Evolutionary conservation across 2,113 vertebrate species (phyloP).

Genomic region (Propithecus coquereli): DNA sequence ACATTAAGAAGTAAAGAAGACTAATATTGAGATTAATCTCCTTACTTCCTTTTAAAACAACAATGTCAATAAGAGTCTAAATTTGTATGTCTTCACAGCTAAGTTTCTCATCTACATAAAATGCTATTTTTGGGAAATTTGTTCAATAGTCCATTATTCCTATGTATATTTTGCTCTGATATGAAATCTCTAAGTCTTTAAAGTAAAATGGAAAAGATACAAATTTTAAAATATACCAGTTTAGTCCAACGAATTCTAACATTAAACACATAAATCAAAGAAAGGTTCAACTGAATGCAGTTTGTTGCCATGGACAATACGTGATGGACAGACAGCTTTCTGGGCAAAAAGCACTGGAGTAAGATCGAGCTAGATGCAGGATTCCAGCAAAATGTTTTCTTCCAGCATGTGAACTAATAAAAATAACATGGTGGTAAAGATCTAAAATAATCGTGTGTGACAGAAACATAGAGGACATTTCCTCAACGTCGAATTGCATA

Average conservation of each 20-base stretch:
- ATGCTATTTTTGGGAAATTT: not conserved
- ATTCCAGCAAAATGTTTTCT: not conserved
- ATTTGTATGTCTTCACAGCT: slow-evolving; percentile 16
- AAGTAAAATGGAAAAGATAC: slow-evolving; percentile 57
- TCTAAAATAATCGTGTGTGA: not conserved
- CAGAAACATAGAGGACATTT: slow-evolving; percentile 21
- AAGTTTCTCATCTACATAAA: slow-evolving; percentile 4
- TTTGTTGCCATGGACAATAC: slow-evolving; percentile 62
- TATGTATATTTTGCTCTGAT: slow-evolving; percentile 34
- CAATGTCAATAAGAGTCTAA: slow-evolving; percentile 37
- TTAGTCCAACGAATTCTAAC: slow-evolving; percentile 35
- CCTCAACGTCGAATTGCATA: slow-evolving; percentile 56
- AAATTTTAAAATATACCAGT: slow-evolving; percentile 48
- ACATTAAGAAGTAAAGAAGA: slow-evolving; percentile 41
- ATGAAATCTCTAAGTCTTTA: slow-evolving; percentile 55
- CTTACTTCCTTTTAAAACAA: slow-evolving; percentile 53
- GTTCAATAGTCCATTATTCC: slow-evolving; percentile 5
- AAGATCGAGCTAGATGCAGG: not conserved
- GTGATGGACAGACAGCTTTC: slow-evolving; percentile 56
- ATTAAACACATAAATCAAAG: slow-evolving; percentile 50
- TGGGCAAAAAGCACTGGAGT: slow-evolving; percentile 45
- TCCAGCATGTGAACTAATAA: not conserved
- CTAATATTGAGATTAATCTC: not conserved
- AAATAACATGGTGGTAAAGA: not conserved
- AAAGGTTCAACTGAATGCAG: slow-evolving; percentile 30